These are phyloP conservation scores for Apis laboriosa DNA, from an alignment of 1,140 invertebrate genomes.

Conservation along the genomic window DNA sequence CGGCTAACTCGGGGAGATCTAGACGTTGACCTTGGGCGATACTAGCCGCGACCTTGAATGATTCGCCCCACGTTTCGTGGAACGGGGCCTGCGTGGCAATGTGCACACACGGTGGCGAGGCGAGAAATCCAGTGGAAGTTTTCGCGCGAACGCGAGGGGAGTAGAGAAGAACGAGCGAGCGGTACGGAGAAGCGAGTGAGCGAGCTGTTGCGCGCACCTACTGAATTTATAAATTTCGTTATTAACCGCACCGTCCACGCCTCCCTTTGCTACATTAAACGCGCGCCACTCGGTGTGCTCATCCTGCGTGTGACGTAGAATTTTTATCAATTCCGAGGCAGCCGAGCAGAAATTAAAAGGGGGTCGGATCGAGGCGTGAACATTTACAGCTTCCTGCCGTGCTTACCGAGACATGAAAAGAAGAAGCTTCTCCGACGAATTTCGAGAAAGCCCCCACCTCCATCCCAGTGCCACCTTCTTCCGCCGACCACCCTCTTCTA, in stretches of 20 bases:
- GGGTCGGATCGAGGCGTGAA: conserved; percentile 49
- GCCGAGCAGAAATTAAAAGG: conserved; percentile 55
- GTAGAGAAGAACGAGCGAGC: background rate
- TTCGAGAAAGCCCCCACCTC: background rate
- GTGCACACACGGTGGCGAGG: background rate
- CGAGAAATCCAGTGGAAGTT: conserved; percentile 8
- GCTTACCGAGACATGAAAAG: conserved; percentile 41
- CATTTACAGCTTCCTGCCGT: conserved; percentile 53
- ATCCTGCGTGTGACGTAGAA: conserved; percentile 39
- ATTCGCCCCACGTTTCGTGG: conserved; percentile 25
- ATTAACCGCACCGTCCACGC: background rate
- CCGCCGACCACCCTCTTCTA: too few species aligned
- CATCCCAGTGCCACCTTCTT: background rate
- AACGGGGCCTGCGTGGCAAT: background rate
- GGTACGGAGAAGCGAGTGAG: background rate
- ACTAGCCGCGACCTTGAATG: conserved; percentile 32
- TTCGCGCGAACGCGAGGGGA: conserved; percentile 15
- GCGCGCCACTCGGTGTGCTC: conserved; percentile 1
- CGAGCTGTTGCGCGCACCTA: background rate
- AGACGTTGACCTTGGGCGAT: conserved; percentile 54
- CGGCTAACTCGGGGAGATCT: conserved; percentile 9
- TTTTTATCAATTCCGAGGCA: conserved; percentile 55
- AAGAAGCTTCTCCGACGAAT: conserved; percentile 24
- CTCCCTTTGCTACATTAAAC: conserved; percentile 2
- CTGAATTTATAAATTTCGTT: conserved; percentile 44